Evolutionary conservation across 1,140 invertebrate species (phyloP).

Genomic region (Leptinotarsa defecta): DNA sequence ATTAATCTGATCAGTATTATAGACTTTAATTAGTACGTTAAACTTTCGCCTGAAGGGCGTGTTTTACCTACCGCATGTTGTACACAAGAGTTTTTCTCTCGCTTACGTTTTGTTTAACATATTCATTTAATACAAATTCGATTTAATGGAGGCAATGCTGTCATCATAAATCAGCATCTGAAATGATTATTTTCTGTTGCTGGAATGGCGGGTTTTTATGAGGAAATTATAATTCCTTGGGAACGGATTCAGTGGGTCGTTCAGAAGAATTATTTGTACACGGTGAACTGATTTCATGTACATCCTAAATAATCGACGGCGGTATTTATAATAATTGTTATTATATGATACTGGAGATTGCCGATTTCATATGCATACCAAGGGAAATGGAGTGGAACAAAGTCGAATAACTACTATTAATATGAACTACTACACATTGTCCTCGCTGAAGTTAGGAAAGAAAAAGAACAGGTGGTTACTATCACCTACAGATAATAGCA

Average conservation of each 20-base stretch:
- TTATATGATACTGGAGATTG: too few relatives aligned
- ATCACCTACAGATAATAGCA: too few relatives aligned
- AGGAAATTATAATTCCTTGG: neutral
- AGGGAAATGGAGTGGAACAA: too few relatives aligned
- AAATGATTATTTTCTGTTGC: neutral
- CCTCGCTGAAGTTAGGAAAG: too few relatives aligned
- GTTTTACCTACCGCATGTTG: neutral
- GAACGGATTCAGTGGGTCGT: slow-evolving; percentile 5
- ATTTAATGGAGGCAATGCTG: slow-evolving; percentile 1
- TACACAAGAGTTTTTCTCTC: slow-evolving; percentile 3
- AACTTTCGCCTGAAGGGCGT: slow-evolving; percentile 5
- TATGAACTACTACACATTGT: too few relatives aligned
- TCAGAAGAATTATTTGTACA: neutral
- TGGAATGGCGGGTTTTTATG: neutral
- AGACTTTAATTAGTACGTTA: slow-evolving; percentile 3
- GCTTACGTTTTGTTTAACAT: neutral
- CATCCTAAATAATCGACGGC: too few relatives aligned
- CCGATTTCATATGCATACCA: too few relatives aligned
- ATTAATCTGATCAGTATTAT: slow-evolving; percentile 1
- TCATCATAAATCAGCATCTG: slow-evolving; percentile 1
- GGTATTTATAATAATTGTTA: too few relatives aligned
- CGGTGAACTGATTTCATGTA: neutral
- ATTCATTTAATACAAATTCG: slow-evolving; percentile 4
- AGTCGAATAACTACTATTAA: too few relatives aligned
- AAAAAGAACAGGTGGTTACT: too few relatives aligned